These are phyloP conservation scores for Pseudocheirus occidentalis DNA, from an alignment of 2,797 vertebrate species.

Conservation along the genomic window DNA sequence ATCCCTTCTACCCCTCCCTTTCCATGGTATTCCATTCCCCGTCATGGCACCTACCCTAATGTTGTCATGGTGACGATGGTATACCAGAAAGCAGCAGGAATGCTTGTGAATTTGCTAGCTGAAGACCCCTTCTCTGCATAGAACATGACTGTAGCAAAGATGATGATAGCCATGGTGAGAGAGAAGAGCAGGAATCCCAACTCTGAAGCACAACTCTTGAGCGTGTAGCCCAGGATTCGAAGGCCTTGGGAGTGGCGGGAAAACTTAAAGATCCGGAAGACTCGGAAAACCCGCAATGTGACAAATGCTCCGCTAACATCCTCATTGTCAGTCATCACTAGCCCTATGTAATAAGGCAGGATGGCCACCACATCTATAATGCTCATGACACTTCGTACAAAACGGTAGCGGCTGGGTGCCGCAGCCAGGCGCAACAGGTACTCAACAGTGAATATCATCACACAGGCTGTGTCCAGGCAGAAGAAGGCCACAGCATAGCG, in stretches of 20 bases:
- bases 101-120: conserved; percentile 97
- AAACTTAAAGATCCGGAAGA: conserved; percentile 99
- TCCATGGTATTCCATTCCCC: conserved; percentile 35
- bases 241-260: conserved; percentile 97
- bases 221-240: conserved; percentile 95
- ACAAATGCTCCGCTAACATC: conserved; percentile 98
- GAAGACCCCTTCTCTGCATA: conserved; percentile 96
- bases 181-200: conserved; percentile 97
- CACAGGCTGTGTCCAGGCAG: conserved; percentile 97
- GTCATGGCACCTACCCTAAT: conserved; percentile 90
- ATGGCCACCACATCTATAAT: conserved; percentile 98
- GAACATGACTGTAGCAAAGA: conserved; percentile 98
- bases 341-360: conserved; percentile 97
- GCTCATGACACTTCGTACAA: conserved; percentile 96
- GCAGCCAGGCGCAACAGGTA: conserved; percentile 94
- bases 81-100: conserved; percentile 99
- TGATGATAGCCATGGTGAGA: conserved; percentile 98
- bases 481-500: conserved; percentile 96
- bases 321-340: conserved; percentile 98
- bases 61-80: conserved; percentile 99
- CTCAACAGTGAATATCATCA: conserved; percentile 98
- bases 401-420: conserved; percentile 94
- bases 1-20: not conserved
- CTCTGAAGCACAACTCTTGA: conserved; percentile 97
- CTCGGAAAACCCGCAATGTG: conserved; percentile 95